Conservation (phyloP, 2,797 vertebrate species). For the Amniataba percoides region DNA sequence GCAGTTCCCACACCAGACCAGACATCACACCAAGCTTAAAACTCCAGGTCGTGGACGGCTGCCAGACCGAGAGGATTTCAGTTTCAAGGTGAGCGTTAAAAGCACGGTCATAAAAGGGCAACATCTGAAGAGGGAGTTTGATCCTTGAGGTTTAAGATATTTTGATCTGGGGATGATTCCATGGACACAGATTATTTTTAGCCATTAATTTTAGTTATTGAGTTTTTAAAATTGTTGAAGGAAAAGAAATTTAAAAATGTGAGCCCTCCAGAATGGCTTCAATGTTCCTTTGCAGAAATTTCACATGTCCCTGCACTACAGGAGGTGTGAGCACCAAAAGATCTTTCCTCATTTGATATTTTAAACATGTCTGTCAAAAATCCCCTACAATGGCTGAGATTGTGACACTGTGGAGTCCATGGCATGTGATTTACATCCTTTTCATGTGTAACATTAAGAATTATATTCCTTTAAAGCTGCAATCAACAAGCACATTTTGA, state of each 20-base stretch:
- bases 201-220: background rate
- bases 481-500: background rate
- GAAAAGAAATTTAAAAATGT: background rate
- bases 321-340: background rate
- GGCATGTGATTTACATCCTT: background rate
- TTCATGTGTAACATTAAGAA: background rate
- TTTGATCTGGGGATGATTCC: background rate
- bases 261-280: background rate
- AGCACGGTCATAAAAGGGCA: slow-evolving; percentile 50
- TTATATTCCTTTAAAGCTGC: background rate
- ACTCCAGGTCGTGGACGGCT: slow-evolving; percentile 60
- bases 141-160: slow-evolving; percentile 21
- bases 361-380: background rate
- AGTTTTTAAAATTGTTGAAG: background rate
- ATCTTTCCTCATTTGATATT: background rate
- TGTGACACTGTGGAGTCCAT: background rate
- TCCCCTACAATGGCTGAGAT: background rate
- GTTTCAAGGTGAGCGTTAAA: slow-evolving; percentile 59
- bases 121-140: slow-evolving; percentile 22
- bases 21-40: slow-evolving; percentile 74
- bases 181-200: background rate
- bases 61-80: slow-evolving; percentile 59
- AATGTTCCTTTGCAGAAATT: background rate
- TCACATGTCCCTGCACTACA: background rate
- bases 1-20: slow-evolving; percentile 78